A percentile compares a stretch with the other conserved stretches of the same genome.
Evolutionary conservation across 1,140 invertebrate genomes (phyloP).

Genomic region (Formica exsecta): DNA sequence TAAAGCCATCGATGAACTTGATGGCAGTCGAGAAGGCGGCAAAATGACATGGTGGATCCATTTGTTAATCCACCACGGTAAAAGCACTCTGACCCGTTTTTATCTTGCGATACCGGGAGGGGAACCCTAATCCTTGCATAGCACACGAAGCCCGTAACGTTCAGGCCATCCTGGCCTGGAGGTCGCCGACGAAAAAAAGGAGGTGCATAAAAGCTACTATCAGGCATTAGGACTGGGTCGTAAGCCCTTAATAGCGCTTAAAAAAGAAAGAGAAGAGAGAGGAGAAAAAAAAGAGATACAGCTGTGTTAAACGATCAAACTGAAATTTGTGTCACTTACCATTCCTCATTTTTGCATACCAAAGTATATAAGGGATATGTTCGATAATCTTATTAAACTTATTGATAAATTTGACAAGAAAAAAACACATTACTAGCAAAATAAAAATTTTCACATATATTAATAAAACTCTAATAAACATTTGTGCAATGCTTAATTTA

Average conservation of each 20-base stretch:
- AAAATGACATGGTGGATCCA: slow-evolving; percentile 50
- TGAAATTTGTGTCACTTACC: background rate
- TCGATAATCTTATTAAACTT: background rate
- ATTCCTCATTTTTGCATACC: background rate
- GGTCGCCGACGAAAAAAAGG: slow-evolving; percentile 24
- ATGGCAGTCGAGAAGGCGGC: background rate
- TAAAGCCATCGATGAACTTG: slow-evolving; percentile 40
- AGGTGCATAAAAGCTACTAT: slow-evolving; percentile 40
- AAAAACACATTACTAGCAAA: no score
- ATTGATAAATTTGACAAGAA: no score
- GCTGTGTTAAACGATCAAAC: slow-evolving; percentile 28
- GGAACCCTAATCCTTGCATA: slow-evolving; percentile 44
- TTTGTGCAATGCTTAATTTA: no score
- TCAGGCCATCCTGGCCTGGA: background rate
- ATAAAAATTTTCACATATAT: no score
- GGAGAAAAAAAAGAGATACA: background rate
- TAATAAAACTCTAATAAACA: no score
- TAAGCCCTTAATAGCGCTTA: slow-evolving; percentile 36
- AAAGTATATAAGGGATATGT: background rate
- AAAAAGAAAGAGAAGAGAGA: no score
- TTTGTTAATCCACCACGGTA: slow-evolving; percentile 55
- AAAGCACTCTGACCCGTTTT: slow-evolving; percentile 53
- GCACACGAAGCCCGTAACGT: slow-evolving; percentile 14
- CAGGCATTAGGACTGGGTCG: slow-evolving; percentile 18
- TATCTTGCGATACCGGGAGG: slow-evolving; percentile 13